A percentile compares a stretch with the other conserved stretches of the same genome.
These are phyloP conservation scores for Papilio glaucus DNA, from an alignment of 1,140 invertebrate genomes.

Conservation along the genomic window DNA sequence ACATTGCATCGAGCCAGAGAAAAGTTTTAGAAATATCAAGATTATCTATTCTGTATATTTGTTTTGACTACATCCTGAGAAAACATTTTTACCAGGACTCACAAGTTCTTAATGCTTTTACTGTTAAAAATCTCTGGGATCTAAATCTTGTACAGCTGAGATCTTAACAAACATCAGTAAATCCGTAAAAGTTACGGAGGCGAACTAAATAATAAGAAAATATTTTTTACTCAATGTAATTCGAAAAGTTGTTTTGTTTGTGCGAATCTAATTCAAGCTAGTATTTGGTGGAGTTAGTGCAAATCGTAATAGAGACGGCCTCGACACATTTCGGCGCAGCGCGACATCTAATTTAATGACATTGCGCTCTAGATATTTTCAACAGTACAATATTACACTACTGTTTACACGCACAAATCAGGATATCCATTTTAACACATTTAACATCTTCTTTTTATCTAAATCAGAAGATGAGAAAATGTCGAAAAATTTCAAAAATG, in stretches of 20 bases:
- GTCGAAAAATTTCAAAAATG: too few species aligned
- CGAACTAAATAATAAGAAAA: neutral
- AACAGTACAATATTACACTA: constrained; percentile 43
- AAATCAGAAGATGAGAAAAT: too few species aligned
- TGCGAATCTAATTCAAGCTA: constrained; percentile 54
- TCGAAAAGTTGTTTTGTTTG: constrained; percentile 36
- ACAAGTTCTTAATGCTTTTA: neutral
- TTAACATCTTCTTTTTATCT: neutral
- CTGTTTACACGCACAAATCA: constrained; percentile 11
- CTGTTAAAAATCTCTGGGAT: neutral
- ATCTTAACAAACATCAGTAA: too few species aligned
- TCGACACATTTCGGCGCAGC: constrained; percentile 66
- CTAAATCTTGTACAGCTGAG: neutral
- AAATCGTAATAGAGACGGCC: constrained; percentile 66
- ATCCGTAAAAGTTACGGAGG: neutral
- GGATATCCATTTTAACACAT: constrained; percentile 42
- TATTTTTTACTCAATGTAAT: neutral
- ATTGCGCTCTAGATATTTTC: constrained; percentile 58
- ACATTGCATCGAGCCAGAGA: neutral
- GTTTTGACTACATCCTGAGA: neutral
- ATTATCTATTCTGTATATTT: neutral
- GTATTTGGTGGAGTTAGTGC: constrained; percentile 47
- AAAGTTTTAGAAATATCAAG: neutral
- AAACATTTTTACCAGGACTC: neutral
- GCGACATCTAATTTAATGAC: constrained; percentile 65